Evolutionary conservation across 2,113 vertebrate genomes (phyloP), one percentile per base, ranked within the genome.

Genomic region (Theristicus caerulescens): DNA sequence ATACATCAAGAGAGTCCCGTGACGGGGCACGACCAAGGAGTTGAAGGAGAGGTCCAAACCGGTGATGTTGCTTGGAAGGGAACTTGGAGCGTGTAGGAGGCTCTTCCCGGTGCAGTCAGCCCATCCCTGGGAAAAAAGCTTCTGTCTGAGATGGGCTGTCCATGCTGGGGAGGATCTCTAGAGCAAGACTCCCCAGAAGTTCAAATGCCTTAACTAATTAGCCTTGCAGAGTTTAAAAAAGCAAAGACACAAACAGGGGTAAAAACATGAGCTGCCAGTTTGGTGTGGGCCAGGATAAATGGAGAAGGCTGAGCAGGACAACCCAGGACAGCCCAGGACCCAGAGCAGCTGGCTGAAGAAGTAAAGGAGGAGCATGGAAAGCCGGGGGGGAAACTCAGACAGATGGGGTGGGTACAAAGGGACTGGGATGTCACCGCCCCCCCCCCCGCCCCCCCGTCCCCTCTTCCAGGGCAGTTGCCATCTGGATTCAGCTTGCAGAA

Each of bases 41-140:
- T 98, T 98, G 83, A 85, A 87, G 91, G 98, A 98, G 87, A 98
- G 93, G 74, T 97, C 95, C 94, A 98, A 79, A 42, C 40, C 25
- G 16, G 85, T 77, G 94, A 98, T 88, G 97, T 96, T 62, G 93
- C 96, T 94, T 95, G 97, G 96, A 95, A 98, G 96, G 40, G 95
- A 96, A 90, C 85, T 55, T 78, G 97, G 91, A 90, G 88, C 76
- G 3, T 90, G 80, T 69, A 88, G 71, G 78, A 97, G 97, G 27
- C 46, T 97, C 90, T 82, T 98, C 47, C 92, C 54, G 8, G 59
- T 97, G 97, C 98, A 98, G 83, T 97, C 40, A 0, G 91, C 96
- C 92, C 77, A 67, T 47, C 93, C 97, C 98, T 98, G 87, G 31
- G 51, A 77, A 97, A 77, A 95, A 19, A 94, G 11, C 15, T 58